These are phyloP conservation scores for Apamea anceps DNA, from an alignment of 2,888 invertebrate genomes.

Conservation along the genomic window DNA sequence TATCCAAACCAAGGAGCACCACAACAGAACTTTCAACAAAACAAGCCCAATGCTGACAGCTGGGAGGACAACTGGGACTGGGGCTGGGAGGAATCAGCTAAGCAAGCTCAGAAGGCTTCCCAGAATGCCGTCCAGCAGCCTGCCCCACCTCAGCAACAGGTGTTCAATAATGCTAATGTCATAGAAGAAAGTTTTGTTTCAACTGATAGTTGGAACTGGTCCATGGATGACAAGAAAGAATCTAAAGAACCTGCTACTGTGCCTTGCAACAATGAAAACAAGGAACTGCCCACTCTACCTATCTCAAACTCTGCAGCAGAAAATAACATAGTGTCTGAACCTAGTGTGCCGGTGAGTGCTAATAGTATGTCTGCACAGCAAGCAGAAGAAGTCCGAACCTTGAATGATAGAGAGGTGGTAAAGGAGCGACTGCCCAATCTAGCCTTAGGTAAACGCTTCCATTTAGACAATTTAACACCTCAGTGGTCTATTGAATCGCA, in stretches of 20 bases:
- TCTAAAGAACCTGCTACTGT: slow-evolving; percentile 61
- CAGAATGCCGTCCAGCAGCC: slow-evolving; percentile 61
- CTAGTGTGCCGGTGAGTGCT: slow-evolving; percentile 63
- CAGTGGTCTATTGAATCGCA: slow-evolving; percentile 93
- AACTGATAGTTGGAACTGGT: slow-evolving; percentile 92
- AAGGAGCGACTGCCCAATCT: slow-evolving; percentile 86
- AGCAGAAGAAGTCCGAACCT: slow-evolving; percentile 79
- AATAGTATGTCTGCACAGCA: slow-evolving; percentile 67
- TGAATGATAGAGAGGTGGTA: slow-evolving; percentile 83
- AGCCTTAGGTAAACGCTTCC: slow-evolving; percentile 84
- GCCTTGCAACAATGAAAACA: slow-evolving; percentile 65
- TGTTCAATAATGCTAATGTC: slow-evolving; percentile 85
- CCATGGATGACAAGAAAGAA: slow-evolving; percentile 87
- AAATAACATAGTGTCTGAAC: slow-evolving; percentile 69
- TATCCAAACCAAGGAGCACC: slow-evolving; percentile 78
- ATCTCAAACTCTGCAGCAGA: slow-evolving; percentile 66
- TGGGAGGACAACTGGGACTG: slow-evolving; percentile 90
- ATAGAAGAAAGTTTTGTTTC: slow-evolving; percentile 91
- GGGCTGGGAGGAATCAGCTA: slow-evolving; percentile 91
- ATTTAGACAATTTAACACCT: slow-evolving; percentile 87
- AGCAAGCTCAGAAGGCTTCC: slow-evolving; percentile 80
- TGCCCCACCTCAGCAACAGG: slow-evolving; percentile 66
- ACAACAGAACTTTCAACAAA: slow-evolving; percentile 74
- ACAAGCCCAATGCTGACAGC: slow-evolving; percentile 76
- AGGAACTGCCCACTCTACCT: slow-evolving; percentile 62